phyloP scores from a whole-genome alignment of 1,140 invertebrate genomes.

The Calycopis cecrops region DNA sequence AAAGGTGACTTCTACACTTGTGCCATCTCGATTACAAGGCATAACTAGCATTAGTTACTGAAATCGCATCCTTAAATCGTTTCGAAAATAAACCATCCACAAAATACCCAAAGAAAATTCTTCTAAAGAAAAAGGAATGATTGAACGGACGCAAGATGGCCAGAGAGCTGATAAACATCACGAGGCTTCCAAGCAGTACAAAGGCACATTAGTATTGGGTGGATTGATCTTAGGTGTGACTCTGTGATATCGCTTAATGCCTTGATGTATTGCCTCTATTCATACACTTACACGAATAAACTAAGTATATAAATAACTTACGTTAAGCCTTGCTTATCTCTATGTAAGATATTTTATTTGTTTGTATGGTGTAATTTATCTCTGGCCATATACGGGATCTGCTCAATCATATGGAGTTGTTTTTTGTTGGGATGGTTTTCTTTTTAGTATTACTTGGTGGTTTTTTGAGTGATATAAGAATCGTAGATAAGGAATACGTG shows the following conservation, averaged over 20 bases:
- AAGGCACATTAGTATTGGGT: constrained; percentile 46
- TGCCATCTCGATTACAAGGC: too few species aligned
- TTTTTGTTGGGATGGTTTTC: not conserved
- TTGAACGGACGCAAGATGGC: constrained; percentile 30
- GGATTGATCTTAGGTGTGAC: constrained; percentile 34
- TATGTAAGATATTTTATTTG: constrained; percentile 3
- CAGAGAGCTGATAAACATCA: constrained; percentile 39
- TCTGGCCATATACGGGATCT: not conserved
- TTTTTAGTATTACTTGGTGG: not conserved
- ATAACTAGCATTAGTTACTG: too few species aligned
- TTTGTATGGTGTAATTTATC: constrained; percentile 12
- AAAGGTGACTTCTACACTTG: too few species aligned
- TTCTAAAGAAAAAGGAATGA: constrained; percentile 13
- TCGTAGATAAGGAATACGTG: not conserved
- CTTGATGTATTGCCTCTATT: constrained; percentile 33
- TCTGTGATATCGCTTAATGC: constrained; percentile 39
- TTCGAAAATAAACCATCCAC: too few species aligned
- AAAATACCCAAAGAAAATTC: constrained; percentile 8
- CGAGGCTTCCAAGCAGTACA: constrained; percentile 38
- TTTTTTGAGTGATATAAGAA: not conserved
- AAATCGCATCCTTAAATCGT: too few species aligned
- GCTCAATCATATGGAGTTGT: constrained; percentile 1
- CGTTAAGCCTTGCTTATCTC: constrained; percentile 10
- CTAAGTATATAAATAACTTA: constrained; percentile 19
- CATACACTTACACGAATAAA: constrained; percentile 18